Percentiles rank a stretch among this genome's conserved stretches.
Conservation (phyloP, 2,797 vertebrate genomes). For the Rhinichthys osculus region DNA sequence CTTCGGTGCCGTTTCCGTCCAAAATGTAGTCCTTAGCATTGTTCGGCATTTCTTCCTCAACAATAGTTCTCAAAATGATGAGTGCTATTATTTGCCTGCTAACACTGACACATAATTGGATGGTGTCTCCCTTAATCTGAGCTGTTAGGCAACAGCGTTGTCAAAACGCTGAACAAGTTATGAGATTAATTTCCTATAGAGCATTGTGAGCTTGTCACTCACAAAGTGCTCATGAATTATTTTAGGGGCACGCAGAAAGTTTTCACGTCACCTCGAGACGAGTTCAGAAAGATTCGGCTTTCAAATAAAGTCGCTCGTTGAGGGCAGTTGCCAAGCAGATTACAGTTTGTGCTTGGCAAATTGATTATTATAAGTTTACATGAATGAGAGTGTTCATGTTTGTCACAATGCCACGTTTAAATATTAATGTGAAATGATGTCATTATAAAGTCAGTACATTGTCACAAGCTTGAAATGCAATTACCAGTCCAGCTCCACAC, state of each 20-base stretch:
- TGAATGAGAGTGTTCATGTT: slow-evolving; percentile 1
- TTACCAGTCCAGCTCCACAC: background rate
- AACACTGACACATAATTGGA: slow-evolving; percentile 70
- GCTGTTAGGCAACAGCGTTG: slow-evolving; percentile 71
- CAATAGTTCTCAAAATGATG: slow-evolving; percentile 68
- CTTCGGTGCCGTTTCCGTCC: slow-evolving; percentile 75
- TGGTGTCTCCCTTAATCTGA: slow-evolving; percentile 67
- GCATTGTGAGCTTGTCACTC: slow-evolving; percentile 62
- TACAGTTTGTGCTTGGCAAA: slow-evolving; percentile 29
- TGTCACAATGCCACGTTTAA: slow-evolving; percentile 15
- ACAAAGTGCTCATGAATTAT: slow-evolving; percentile 57
- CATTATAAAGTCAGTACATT: slow-evolving; percentile 6
- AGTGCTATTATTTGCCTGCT: slow-evolving; percentile 71
- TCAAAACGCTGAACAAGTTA: slow-evolving; percentile 67
- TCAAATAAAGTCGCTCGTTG: slow-evolving; percentile 23
- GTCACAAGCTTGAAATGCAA: background rate
- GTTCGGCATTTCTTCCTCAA: slow-evolving; percentile 60
- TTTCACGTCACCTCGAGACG: slow-evolving; percentile 52
- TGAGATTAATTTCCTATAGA: slow-evolving; percentile 68
- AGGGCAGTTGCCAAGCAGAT: slow-evolving; percentile 41
- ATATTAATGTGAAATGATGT: slow-evolving; percentile 19
- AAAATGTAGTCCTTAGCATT: slow-evolving; percentile 74
- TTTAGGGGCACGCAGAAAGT: slow-evolving; percentile 55
- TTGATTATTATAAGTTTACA: slow-evolving; percentile 15
- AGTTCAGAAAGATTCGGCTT: slow-evolving; percentile 53